These are phyloP conservation scores for Holothuria scabra DNA, from an alignment of 53 echinoderm and acorn worm species.

Conservation along the genomic window DNA sequence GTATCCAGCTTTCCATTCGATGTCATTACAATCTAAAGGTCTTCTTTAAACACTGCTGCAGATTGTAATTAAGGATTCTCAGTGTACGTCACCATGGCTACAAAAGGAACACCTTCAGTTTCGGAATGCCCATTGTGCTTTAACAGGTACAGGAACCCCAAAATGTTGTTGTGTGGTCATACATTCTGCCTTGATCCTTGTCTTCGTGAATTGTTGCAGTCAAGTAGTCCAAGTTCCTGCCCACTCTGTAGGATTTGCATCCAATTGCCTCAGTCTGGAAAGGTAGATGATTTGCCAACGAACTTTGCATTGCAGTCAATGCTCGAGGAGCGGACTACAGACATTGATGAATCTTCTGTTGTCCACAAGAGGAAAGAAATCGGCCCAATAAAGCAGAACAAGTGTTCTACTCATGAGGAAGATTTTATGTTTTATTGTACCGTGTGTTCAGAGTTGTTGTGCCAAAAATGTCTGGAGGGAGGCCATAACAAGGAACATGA, in stretches of 20 bases:
- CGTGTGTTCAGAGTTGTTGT: not conserved
- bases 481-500: not conserved
- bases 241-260: not conserved
- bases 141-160: not conserved
- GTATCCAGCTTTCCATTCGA: too few species aligned
- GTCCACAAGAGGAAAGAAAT: not conserved
- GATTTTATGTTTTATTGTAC: not conserved
- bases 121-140: not conserved
- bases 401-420: not conserved
- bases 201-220: not conserved
- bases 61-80: too few species aligned
- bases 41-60: too few species aligned
- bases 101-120: too few species aligned
- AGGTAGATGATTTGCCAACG: not conserved
- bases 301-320: conserved; percentile 2
- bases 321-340: not conserved
- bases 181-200: conserved; percentile 8
- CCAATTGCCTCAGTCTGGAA: not conserved
- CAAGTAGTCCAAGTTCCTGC: not conserved
- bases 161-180: not conserved
- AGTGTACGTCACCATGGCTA: too few species aligned
- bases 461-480: not conserved
- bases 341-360: too few species aligned
- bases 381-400: too few species aligned
- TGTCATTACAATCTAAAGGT: too few species aligned